Conservation (phyloP, 2,113 vertebrate genomes). For the Glaucomys volans region DNA sequence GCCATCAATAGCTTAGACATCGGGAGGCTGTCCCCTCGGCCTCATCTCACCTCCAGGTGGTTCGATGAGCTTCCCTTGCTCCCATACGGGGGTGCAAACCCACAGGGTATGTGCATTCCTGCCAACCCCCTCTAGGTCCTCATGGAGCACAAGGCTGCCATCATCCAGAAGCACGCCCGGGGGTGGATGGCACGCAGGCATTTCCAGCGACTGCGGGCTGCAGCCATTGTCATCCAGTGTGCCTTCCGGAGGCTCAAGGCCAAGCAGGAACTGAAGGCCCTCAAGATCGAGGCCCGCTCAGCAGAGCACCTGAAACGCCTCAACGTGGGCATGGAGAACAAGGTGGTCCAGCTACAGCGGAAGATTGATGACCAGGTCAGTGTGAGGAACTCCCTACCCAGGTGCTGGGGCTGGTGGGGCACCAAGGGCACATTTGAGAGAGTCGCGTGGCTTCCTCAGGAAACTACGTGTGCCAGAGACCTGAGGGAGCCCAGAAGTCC, state of each 20-base stretch:
- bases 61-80: accelerated
- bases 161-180: conserved; percentile 91
- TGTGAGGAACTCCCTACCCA: accelerated
- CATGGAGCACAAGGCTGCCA: conserved; percentile 92
- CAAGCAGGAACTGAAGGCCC: conserved; percentile 89
- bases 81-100: accelerated
- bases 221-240: conserved; percentile 93
- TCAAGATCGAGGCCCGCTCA: conserved; percentile 95
- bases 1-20: not conserved
- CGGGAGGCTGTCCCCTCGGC: accelerated
- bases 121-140: conserved; percentile 87
- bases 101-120: not conserved
- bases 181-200: conserved; percentile 91
- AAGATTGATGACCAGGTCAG: conserved; percentile 96
- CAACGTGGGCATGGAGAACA: conserved; percentile 98
- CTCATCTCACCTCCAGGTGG: accelerated
- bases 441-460: not conserved
- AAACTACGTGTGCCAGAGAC: not conserved
- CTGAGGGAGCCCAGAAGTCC: not conserved
- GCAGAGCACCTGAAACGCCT: conserved; percentile 94
- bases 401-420: accelerated
- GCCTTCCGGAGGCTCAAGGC: conserved; percentile 90
- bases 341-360: conserved; percentile 96
- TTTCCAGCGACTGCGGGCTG: conserved; percentile 83
- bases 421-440: not conserved